Base-by-base conservation (phyloP, 2,113 vertebrate genomes). In the Pangasianodon gigas region DNA sequence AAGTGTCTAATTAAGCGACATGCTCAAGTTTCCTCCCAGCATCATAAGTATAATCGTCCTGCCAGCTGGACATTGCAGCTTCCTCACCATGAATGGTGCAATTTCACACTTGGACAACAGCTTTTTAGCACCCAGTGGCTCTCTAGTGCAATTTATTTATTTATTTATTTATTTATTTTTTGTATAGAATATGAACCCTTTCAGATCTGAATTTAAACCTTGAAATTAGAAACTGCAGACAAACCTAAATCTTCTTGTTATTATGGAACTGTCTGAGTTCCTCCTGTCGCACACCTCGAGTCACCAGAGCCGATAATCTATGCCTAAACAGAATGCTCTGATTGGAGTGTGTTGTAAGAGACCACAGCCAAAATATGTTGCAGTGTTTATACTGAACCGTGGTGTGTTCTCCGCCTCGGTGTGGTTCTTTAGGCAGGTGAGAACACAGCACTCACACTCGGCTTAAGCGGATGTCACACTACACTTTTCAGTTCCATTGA, bases 1-100 rank as follows among this genome's bases (percentile, higher is more conserved):
- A 84, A n/a, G 37, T 14, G 9, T 65, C 80, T 84, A 89, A 89
- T 89, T 89, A 84, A 84, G 62, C 6, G 65, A 88, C 32, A 60
- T 58, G 65, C 32, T 54, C 80, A 74, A 69, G 32, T 84, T 84
- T 58, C 56, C 54, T 89, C 83, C 26, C 37, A n/a, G 65, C 71
- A 60, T 84, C 51, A 58, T 26, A 44, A 67, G 60, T 26, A 51
- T 88, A 29, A 84, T 89, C 14, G 67, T 65, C 37, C 51, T 56
- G 52, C 51, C 87, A 83, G 87, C 87, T 71, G 80, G 87, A 83
- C 80, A 56, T 37, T 29, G 46, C 46, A 18, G 60, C 87, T 1
- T 56, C 51, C 48, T 56, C 29, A 54, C 16, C 51, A 56, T 1
- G 46, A 8, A 32, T 11, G 6, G 18, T 9, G 74, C 74, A 19